Conservation (phyloP, 2,113 vertebrate genomes). For the Syngnathus floridae region DNA sequence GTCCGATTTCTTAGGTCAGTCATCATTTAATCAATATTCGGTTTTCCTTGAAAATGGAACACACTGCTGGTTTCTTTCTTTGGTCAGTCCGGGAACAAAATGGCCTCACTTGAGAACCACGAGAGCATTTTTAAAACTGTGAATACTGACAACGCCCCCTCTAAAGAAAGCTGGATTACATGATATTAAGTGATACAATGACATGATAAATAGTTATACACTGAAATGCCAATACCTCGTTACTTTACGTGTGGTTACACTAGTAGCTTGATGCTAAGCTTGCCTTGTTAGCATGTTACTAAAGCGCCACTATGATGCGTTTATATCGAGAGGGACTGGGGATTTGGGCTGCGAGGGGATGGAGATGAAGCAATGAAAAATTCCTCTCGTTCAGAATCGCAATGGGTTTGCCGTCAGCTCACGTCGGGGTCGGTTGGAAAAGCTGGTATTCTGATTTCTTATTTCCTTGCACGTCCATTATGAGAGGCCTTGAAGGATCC, state of each 20-base stretch:
- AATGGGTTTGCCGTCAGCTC: conserved; percentile 18
- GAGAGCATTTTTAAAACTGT: conserved; percentile 9
- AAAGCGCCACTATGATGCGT: conserved; percentile 53
- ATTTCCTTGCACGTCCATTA: conserved; percentile 11
- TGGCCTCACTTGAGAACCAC: not conserved
- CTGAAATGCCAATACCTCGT: conserved; percentile 46
- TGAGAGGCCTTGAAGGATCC: conserved; percentile 7
- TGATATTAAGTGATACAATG: conserved; percentile 53
- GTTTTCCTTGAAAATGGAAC: not conserved
- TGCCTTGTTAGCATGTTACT: conserved; percentile 57
- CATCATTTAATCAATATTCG: not conserved
- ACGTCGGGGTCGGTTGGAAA: conserved; percentile 36
- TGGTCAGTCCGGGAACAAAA: conserved; percentile 6
- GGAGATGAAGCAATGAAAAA: conserved; percentile 38
- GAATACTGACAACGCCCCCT: conserved; percentile 38
- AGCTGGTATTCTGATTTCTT: conserved; percentile 33
- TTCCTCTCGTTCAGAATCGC: conserved; percentile 31
- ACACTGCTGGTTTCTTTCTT: not conserved
- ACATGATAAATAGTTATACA: conserved; percentile 64
- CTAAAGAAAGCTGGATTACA: conserved; percentile 57
- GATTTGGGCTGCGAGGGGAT: conserved; percentile 12
- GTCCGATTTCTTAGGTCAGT: not conserved
- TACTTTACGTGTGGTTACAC: conserved; percentile 39
- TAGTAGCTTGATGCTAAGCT: conserved; percentile 51
- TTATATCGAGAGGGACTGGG: conserved; percentile 22